A percentile compares a stretch with the other conserved stretches of the same genome.
Conservation (phyloP, 2,888 invertebrate genomes). For the Plemyria rubiginata region DNA sequence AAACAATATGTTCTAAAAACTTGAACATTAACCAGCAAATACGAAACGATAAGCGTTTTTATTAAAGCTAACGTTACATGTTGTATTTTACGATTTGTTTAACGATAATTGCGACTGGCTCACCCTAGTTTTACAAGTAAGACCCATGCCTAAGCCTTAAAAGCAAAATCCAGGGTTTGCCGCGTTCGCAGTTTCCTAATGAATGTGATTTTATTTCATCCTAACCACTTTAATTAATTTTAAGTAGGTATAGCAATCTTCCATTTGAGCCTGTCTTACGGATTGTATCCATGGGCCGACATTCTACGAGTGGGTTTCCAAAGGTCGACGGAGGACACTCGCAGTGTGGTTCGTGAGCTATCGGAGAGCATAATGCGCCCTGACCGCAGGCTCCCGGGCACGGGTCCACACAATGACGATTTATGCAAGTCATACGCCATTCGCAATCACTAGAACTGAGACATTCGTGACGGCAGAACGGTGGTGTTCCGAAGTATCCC, state of each 20-base stretch:
- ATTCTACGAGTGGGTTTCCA: conserved; percentile 90
- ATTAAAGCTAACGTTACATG: conserved; percentile 41
- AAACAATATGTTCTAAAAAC: conserved; percentile 18
- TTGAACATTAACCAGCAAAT: conserved; percentile 24
- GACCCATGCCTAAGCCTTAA: conserved; percentile 85
- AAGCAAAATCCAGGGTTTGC: conserved; percentile 70
- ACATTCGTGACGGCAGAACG: conserved; percentile 90
- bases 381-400: conserved; percentile 91
- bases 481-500: conserved; percentile 89
- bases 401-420: conserved; percentile 89
- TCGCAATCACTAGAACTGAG: conserved; percentile 89
- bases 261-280: conserved; percentile 77
- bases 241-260: conserved; percentile 62
- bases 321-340: conserved; percentile 87
- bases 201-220: conserved; percentile 3
- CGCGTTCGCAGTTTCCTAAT: conserved; percentile 43
- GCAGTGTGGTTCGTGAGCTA: conserved; percentile 89
- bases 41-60: conserved; percentile 59
- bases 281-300: conserved; percentile 83
- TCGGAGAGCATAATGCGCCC: conserved; percentile 88
- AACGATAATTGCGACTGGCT: conserved; percentile 47
- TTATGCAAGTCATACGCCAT: conserved; percentile 88
- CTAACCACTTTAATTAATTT: conserved; percentile 8
- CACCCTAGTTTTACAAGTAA: conserved; percentile 74
- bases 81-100: conserved; percentile 8